A percentile compares a stretch with the other conserved stretches of the same genome.
These are phyloP conservation scores for Ceraclea dissimilis DNA, from an alignment of 2,888 invertebrate species.

Conservation along the genomic window DNA sequence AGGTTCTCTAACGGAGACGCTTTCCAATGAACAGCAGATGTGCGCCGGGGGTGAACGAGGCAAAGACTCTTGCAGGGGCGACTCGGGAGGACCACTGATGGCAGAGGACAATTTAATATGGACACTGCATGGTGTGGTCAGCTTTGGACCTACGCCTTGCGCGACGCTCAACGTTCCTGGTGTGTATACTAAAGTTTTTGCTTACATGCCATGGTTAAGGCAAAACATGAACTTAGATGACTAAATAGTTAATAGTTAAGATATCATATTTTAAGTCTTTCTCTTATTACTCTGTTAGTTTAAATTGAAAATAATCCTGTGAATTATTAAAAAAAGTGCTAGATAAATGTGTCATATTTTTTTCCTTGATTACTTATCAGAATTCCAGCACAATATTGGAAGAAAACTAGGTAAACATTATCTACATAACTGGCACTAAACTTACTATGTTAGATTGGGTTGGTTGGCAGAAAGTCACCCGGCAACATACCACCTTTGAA, in stretches of 20 bases:
- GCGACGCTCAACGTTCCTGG: conserved; percentile 36
- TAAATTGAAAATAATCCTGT: neutral
- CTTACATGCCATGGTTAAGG: conserved; percentile 40
- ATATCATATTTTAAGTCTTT: neutral
- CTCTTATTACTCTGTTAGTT: neutral
- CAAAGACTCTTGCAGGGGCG: conserved; percentile 49
- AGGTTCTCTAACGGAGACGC: conserved; percentile 22
- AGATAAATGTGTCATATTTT: neutral
- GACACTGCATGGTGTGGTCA: conserved; percentile 37
- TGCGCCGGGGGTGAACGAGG: conserved; percentile 46
- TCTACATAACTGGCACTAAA: too few species aligned
- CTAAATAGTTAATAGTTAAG: too few species aligned
- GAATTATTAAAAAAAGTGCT: neutral
- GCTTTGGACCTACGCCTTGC: conserved; percentile 38
- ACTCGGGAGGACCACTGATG: conserved; percentile 54
- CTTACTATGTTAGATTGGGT: too few species aligned
- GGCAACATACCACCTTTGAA: too few species aligned
- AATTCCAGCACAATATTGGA: too few species aligned
- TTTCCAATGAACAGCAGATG: conserved; percentile 33
- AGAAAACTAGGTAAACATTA: too few species aligned
- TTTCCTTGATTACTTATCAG: too few species aligned
- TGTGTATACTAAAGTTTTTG: conserved; percentile 39
- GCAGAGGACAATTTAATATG: conserved; percentile 30
- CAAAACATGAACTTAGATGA: conserved; percentile 28
- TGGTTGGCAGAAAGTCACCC: too few species aligned